A percentile compares a stretch with the other conserved stretches of the same genome.
These are phyloP conservation scores for Gymnosoma rotundatum DNA, from an alignment of 2,888 invertebrate genomes.

Conservation along the genomic window DNA sequence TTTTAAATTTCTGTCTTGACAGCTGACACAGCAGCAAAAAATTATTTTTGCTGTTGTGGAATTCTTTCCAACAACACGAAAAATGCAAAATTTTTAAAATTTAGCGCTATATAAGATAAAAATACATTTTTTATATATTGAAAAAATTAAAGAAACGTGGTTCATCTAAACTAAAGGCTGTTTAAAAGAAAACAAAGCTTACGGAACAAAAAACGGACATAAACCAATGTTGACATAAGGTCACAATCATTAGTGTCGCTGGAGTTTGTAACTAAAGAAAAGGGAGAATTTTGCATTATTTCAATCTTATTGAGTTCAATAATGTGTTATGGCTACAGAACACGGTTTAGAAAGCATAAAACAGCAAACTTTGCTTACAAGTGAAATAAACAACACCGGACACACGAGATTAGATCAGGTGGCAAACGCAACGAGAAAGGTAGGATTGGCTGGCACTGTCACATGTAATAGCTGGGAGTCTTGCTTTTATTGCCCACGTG, in stretches of 20 bases:
- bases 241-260: constrained; percentile 10
- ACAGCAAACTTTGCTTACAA: constrained; percentile 37
- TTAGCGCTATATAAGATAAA: neutral
- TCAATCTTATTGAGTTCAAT: constrained; percentile 9
- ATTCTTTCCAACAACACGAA: constrained; percentile 31
- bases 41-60: constrained; percentile 66
- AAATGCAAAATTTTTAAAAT: constrained; percentile 17
- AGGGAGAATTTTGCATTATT: neutral
- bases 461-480: constrained; percentile 83
- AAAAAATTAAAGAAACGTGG: neutral
- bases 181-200: neutral
- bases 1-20: constrained; percentile 37
- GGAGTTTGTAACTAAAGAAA: neutral
- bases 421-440: neutral
- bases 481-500: constrained; percentile 85
- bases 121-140: neutral
- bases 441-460: neutral
- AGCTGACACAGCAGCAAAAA: constrained; percentile 48
- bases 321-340: constrained; percentile 68
- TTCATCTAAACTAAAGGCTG: neutral
- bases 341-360: constrained; percentile 46
- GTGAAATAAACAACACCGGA: constrained; percentile 6
- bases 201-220: neutral
- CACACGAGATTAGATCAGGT: neutral
- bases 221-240: constrained; percentile 59